phyloP scores from a whole-genome alignment of 1,140 invertebrate genomes.

The Caerostris extrusa region DNA sequence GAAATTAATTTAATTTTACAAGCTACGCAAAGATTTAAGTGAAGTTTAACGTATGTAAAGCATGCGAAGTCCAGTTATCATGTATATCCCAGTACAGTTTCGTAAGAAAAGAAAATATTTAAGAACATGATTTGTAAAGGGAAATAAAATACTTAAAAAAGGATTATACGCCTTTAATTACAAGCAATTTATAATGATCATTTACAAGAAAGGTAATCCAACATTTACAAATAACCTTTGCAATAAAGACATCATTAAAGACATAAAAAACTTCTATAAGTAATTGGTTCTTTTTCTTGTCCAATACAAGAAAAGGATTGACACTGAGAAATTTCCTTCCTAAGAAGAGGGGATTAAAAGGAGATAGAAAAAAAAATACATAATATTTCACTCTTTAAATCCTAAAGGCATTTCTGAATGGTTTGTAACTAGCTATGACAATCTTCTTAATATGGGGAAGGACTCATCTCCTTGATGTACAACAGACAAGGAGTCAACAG shows the following conservation, averaged over 20 bases:
- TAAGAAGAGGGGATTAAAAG: neutral
- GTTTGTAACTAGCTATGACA: constrained; percentile 18
- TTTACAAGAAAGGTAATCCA: too few relatives aligned
- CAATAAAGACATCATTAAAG: neutral
- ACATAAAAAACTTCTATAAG: neutral
- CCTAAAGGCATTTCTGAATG: neutral
- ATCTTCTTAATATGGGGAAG: neutral
- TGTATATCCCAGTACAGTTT: too few relatives aligned
- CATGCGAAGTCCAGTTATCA: too few relatives aligned
- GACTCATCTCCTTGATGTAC: neutral
- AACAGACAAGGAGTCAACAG: neutral
- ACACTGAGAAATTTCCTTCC: neutral
- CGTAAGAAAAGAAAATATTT: too few relatives aligned
- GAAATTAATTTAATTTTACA: too few relatives aligned
- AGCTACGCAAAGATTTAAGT: too few relatives aligned
- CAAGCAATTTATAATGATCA: too few relatives aligned
- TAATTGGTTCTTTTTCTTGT: neutral
- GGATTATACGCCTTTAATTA: too few relatives aligned
- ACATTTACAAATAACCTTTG: neutral
- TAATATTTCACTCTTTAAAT: neutral
- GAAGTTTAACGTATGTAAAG: too few relatives aligned
- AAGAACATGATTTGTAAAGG: too few relatives aligned
- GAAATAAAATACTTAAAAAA: too few relatives aligned
- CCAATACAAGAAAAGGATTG: neutral
- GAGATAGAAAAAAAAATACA: neutral